Percentiles rank a stretch among this genome's conserved stretches.
Evolutionary conservation across 92 coral and sea anemone genomes (phyloP).

Genomic region (Chrysogorgia sp.): DNA sequence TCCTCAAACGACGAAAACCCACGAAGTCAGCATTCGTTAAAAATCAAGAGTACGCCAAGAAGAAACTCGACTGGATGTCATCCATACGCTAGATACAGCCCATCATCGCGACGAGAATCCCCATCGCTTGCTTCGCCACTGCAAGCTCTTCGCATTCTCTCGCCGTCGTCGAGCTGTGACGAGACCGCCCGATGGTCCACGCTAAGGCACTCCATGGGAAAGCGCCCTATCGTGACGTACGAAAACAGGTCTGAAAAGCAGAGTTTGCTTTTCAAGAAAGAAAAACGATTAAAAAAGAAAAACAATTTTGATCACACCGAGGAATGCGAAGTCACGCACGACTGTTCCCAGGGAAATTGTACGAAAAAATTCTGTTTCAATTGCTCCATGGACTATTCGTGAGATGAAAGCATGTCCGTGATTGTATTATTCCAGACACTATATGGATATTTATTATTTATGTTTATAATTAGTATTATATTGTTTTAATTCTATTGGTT

Average conservation of each 20-base stretch:
- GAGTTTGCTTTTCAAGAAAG: not conserved
- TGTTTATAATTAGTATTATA: not conserved
- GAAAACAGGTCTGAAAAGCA: not conserved
- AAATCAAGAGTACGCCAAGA: slow-evolving; percentile 6
- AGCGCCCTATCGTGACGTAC: not conserved
- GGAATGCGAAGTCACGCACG: not conserved
- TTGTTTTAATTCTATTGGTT: too few relatives aligned
- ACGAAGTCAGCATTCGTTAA: not conserved
- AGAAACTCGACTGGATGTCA: slow-evolving; percentile 1
- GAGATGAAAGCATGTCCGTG: not conserved
- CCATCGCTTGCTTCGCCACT: slow-evolving; percentile 23
- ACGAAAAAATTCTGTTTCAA: slow-evolving; percentile 34
- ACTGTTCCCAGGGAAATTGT: slow-evolving; percentile 22
- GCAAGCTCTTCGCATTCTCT: slow-evolving; percentile 7
- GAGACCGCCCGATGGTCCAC: slow-evolving; percentile 3
- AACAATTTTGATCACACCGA: not conserved
- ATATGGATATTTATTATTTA: not conserved
- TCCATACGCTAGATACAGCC: slow-evolving; percentile 2
- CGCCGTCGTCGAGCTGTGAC: not conserved
- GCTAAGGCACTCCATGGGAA: not conserved
- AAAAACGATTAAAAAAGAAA: not conserved
- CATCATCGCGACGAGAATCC: not conserved
- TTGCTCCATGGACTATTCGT: slow-evolving; percentile 23
- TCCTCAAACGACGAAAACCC: not conserved
- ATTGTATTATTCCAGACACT: not conserved